Evolutionary conservation across 1,140 invertebrate genomes (phyloP).

Genomic region (Saccostrea echinata): DNA sequence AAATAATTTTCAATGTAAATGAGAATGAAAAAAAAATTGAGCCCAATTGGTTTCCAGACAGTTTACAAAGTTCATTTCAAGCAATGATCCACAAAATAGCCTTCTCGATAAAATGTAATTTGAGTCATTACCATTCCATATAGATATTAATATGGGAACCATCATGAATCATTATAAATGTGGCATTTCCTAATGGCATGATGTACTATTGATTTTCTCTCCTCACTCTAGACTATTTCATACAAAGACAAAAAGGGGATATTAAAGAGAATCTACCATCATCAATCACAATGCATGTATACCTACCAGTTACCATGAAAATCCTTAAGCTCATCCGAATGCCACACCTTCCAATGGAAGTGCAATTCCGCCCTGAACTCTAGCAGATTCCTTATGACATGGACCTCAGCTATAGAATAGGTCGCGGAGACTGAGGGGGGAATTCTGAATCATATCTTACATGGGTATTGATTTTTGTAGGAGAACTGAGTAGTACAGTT

Average conservation of each 20-base stretch:
- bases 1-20: too few species aligned
- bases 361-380: not conserved
- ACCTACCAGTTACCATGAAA: not conserved
- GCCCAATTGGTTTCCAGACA: not conserved
- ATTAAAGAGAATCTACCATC: too few species aligned
- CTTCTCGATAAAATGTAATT: not conserved
- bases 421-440: not conserved
- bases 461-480: conserved; percentile 19
- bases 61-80: not conserved
- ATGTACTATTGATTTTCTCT: conserved; percentile 9
- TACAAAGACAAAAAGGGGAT: too few species aligned
- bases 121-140: not conserved
- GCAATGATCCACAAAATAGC: too few species aligned
- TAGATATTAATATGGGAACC: not conserved
- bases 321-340: not conserved
- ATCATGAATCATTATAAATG: not conserved
- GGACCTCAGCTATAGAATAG: not conserved
- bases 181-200: not conserved
- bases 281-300: not conserved
- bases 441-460: conserved; percentile 31
- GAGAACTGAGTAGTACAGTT: conserved; percentile 16
- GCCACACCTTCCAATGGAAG: not conserved
- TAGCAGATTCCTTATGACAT: not conserved
- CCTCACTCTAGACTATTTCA: not conserved
- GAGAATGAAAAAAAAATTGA: too few species aligned